A percentile compares a stretch with the other conserved stretches of the same genome.
phyloP scores from a whole-genome alignment of 2,888 invertebrate species.

The Oligia strigilis region DNA sequence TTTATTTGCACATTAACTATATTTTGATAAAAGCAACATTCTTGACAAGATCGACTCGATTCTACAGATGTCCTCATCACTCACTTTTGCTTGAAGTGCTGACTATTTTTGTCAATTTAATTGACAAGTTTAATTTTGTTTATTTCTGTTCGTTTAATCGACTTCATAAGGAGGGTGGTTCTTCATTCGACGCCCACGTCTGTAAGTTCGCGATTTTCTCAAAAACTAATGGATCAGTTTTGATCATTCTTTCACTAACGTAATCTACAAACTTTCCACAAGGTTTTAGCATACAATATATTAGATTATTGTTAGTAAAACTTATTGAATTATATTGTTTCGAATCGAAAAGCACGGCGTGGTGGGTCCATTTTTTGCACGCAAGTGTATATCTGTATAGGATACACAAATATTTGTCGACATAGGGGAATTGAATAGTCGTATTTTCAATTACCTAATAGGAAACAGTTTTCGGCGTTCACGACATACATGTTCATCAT shows the following conservation, averaged over 20 bases:
- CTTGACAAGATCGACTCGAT: neutral
- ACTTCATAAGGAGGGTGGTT: neutral
- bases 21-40: neutral
- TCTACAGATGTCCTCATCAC: neutral
- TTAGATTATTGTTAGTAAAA: neutral
- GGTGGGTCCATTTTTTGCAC: neutral
- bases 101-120: neutral
- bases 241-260: neutral
- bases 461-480: conserved; percentile 20
- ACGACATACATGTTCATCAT: neutral
- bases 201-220: too few relatives aligned
- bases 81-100: neutral
- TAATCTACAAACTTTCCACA: neutral
- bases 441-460: conserved; percentile 43
- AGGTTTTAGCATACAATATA: neutral
- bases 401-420: conserved; percentile 22
- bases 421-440: conserved; percentile 13
- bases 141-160: neutral
- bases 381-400: neutral
- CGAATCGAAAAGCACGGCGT: neutral
- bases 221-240: neutral
- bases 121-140: neutral
- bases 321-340: neutral
- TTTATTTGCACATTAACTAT: neutral
- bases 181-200: neutral